Evolutionary conservation across 2,888 invertebrate genomes (phyloP), one percentile per base, ranked within the genome.

Genomic region (Philereme transversata): DNA sequence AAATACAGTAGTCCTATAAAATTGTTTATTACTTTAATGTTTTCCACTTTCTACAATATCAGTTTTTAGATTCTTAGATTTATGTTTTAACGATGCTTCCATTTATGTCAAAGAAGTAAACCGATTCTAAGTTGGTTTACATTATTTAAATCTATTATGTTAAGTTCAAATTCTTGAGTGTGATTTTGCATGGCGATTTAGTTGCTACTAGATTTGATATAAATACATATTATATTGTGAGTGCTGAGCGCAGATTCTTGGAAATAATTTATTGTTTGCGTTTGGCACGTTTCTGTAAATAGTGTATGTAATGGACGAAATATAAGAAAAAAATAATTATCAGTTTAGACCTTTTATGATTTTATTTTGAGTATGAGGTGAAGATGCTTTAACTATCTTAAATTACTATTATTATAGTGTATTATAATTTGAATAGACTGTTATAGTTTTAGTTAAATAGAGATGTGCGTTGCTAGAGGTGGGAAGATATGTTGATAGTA

Each of bases 351-450:
- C 83, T 86, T 86, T 77, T 85, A 88, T 87, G 85, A 89, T 89
- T 88, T 89, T 90, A 90, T 88, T 87, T 90, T 85, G 88, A 91
- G 78, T 87, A 75, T 91, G 90, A 90, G 92, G 90, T 90, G 89
- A 84, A 88, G 88, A 92, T 90, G 92, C 92, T 92, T 92, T 92
- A 92, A 92, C 91, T 92, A 91, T 90, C 88, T 87, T 88, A 87
- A 87, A 89, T 87, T 83, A 82, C 86, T 84, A 86, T 88, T 87
- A 81, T 86, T 87, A 87, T 85, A 85, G 84, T 88, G 88, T 92
- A 91, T 87, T 89, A 90, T 90, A 88, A 89, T 90, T 92, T 88
- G 86, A 88, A 92, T 88, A 90, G 92, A 92, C 92, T 92, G 92
- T 92, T 92, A 92, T 91, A 92, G 88, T 86, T 90, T 90, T 89